Conservation (phyloP, 1,140 invertebrate genomes). For the Drosophila auraria region DNA sequence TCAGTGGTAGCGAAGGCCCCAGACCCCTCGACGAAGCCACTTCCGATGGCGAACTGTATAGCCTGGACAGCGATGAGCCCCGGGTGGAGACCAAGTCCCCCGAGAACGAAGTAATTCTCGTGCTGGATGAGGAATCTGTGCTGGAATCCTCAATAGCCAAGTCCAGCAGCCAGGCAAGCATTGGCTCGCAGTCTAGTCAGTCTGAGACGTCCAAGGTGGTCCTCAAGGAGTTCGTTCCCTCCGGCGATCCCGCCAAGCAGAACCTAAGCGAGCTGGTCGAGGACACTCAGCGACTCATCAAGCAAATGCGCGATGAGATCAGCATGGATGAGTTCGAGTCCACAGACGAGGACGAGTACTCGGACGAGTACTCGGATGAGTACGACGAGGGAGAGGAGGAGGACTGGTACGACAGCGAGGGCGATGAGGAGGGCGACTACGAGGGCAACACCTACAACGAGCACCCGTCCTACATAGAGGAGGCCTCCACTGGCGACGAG, state of each 20-base stretch:
- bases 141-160: constrained; percentile 21
- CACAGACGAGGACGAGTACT: constrained; percentile 86
- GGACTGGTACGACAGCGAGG: constrained; percentile 86
- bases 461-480: constrained; percentile 52
- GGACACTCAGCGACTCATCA: constrained; percentile 87
- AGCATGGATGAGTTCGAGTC: constrained; percentile 87
- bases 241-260: constrained; percentile 80
- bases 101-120: constrained; percentile 41
- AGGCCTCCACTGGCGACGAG: constrained; percentile 68
- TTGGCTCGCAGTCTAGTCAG: constrained; percentile 56
- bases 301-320: constrained; percentile 88
- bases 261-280: constrained; percentile 87
- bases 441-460: constrained; percentile 60
- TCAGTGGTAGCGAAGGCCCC: constrained; percentile 43
- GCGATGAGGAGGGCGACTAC: constrained; percentile 81
- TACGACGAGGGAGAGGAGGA: constrained; percentile 85
- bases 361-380: constrained; percentile 85
- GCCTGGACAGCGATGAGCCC: constrained; percentile 61
- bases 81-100: constrained; percentile 36
- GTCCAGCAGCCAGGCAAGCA: constrained; percentile 51
- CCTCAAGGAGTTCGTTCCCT: constrained; percentile 73
- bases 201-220: constrained; percentile 44
- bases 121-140: constrained; percentile 20
- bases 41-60: constrained; percentile 75
- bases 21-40: constrained; percentile 45